Conservation (phyloP, 2,888 invertebrate species). For the Acrobasis consociella region DNA sequence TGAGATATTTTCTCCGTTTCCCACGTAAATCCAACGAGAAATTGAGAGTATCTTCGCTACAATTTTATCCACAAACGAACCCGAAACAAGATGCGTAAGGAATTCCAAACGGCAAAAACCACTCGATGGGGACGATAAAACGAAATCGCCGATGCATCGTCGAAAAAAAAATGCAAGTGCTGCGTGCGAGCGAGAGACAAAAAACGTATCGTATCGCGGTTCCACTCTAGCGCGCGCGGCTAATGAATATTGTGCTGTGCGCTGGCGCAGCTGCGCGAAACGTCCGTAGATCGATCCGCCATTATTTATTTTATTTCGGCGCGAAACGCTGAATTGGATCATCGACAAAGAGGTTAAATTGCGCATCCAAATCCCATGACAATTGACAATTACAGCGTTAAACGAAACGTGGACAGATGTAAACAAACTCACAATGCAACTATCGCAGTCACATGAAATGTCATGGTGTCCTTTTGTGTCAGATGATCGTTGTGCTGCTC, state of each 20-base stretch:
- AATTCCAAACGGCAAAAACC: conserved; percentile 77
- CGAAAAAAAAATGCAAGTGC: conserved; percentile 74
- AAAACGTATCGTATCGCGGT: conserved; percentile 79
- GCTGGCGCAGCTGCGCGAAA: conserved; percentile 72
- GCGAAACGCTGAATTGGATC: conserved; percentile 78
- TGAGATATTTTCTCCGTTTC: conserved; percentile 29
- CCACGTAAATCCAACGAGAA: conserved; percentile 36
- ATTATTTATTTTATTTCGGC: conserved; percentile 81
- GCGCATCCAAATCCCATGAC: conserved; percentile 79
- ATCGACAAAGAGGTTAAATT: conserved; percentile 80
- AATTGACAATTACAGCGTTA: conserved; percentile 66
- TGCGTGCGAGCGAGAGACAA: conserved; percentile 78
- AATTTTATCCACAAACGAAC: conserved; percentile 52
- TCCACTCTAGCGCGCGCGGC: conserved; percentile 77
- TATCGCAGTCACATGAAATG: conserved; percentile 2
- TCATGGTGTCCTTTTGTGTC: conserved; percentile 13
- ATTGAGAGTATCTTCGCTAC: conserved; percentile 39
- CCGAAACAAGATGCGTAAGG: conserved; percentile 74
- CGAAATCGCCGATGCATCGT: conserved; percentile 79
- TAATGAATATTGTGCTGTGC: conserved; percentile 69
- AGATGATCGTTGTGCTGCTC: neutral
- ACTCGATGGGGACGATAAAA: conserved; percentile 78
- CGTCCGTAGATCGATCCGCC: conserved; percentile 63
- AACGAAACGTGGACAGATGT: conserved; percentile 75
- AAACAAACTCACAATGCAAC: conserved; percentile 67